Evolutionary conservation across 1,140 invertebrate species (phyloP), one percentile per base, ranked within the genome.

Genomic region (Apolygus lucorum): DNA sequence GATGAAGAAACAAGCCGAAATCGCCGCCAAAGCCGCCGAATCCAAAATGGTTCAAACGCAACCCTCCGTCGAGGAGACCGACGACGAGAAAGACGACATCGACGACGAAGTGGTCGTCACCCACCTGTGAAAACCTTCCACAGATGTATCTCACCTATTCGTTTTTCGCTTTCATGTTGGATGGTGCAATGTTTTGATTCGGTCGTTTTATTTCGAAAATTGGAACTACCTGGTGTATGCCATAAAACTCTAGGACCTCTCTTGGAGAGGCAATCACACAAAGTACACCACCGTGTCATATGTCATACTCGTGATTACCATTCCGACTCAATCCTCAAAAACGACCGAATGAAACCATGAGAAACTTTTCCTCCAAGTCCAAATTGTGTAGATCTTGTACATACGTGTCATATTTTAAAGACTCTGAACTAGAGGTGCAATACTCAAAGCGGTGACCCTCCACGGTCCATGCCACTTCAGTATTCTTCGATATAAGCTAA

Each of bases 91-190:
- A 75, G 90, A 91, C 78, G 89, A 91, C 76, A 87, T 90, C 70
- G 90, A 91, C 80, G 90, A 92, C 76, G 88, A 91, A 75, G 91
- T 91, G 77, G 88, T 91, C 74, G 87, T 92, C 74, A 91, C 90
- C 52, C 90, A 91, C 79, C 84, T 92, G 73, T 92, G 86, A 73
- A 59, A 21, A 63, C 17, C 52, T 13, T 54, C 63, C 63, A 8
- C 28, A 8, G n/a, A 17, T 28, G 27, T 66, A 27, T 66, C 1
- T 14, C 22, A 21, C 4, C 8, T 59, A 11, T 59, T 59, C 11
- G 13, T 24, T 22, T 4, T 59, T 8, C 8, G 8, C 34, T 49
- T 49, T 8, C 34, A 49, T 49, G 34, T 8, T 49, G 34, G 34
- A 17, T 49, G 34, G 34, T 49, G 17, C 34, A 11, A 49, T 49